Evolutionary conservation across 1,140 invertebrate species (phyloP).

Genomic region (Stegodyphus mimosarum): DNA sequence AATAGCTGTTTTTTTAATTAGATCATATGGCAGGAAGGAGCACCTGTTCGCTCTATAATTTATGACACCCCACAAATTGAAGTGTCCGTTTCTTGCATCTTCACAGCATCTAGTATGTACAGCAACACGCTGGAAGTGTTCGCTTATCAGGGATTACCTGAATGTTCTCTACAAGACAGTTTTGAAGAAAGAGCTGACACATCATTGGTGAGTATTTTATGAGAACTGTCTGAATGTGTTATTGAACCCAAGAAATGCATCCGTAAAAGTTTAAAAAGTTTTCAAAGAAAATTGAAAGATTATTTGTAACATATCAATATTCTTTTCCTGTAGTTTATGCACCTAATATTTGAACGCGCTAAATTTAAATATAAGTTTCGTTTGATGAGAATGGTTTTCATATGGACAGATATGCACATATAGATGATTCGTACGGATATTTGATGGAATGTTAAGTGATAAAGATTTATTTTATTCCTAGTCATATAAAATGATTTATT

Average conservation of each 20-base stretch:
- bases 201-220: conserved; percentile 69
- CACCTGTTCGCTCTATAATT: conserved; percentile 77
- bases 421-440: too few species aligned
- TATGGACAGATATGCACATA: too few species aligned
- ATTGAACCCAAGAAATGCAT: too few species aligned
- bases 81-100: conserved; percentile 69
- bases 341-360: background rate
- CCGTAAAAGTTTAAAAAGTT: background rate
- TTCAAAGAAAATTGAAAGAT: background rate
- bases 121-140: conserved; percentile 72
- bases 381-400: too few species aligned
- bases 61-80: conserved; percentile 75
- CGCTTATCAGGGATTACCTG: conserved; percentile 75
- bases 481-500: too few species aligned
- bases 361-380: too few species aligned
- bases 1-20: conserved; percentile 8
- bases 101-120: conserved; percentile 74
- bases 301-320: background rate
- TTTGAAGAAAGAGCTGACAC: conserved; percentile 78
- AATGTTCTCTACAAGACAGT: conserved; percentile 72
- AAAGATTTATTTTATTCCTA: too few species aligned
- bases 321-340: background rate
- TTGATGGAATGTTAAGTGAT: too few species aligned
- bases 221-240: too few species aligned
- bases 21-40: conserved; percentile 73